Percentiles rank a stretch among this genome's conserved stretches.
phyloP scores from a whole-genome alignment of 2,888 invertebrate genomes.

The Gasteruption jaculator region DNA sequence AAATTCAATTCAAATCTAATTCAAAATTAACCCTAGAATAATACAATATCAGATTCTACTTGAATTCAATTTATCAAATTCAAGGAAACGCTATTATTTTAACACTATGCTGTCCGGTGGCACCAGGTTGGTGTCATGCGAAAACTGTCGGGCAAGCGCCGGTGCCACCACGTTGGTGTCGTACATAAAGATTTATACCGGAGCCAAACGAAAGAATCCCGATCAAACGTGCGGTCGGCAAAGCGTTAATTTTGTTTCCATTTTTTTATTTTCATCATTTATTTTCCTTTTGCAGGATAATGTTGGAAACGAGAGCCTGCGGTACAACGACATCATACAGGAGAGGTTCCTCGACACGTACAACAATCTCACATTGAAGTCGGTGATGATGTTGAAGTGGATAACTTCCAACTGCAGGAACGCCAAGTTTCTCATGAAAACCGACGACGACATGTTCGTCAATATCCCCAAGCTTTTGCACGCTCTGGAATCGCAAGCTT shows the following conservation, averaged over 20 bases:
- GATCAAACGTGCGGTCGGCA: too few species aligned
- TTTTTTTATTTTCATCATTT: not conserved
- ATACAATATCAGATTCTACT: not conserved
- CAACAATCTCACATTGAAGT: conserved; percentile 81
- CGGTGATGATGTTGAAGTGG: conserved; percentile 81
- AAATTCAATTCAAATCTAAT: too few species aligned
- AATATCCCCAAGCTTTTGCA: conserved; percentile 67
- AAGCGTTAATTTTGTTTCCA: not conserved
- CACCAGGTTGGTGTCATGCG: too few species aligned
- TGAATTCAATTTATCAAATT: conserved; percentile 3
- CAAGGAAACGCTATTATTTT: too few species aligned
- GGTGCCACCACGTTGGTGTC: too few species aligned
- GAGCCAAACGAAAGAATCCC: too few species aligned
- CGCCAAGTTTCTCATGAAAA: conserved; percentile 72
- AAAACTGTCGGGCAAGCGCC: too few species aligned
- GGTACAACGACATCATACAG: conserved; percentile 74
- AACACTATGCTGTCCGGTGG: too few species aligned
- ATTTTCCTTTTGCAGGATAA: conserved; percentile 51
- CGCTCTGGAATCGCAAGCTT: conserved; percentile 35
- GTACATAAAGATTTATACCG: too few species aligned
- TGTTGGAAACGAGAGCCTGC: conserved; percentile 64
- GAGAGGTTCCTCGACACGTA: conserved; percentile 81
- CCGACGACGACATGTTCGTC: conserved; percentile 83
- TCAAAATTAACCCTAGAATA: too few species aligned
- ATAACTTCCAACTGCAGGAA: conserved; percentile 63